A percentile compares a stretch with the other conserved stretches of the same genome.
Conservation (phyloP, 2,888 invertebrate species). For the Hedya salicella region DNA sequence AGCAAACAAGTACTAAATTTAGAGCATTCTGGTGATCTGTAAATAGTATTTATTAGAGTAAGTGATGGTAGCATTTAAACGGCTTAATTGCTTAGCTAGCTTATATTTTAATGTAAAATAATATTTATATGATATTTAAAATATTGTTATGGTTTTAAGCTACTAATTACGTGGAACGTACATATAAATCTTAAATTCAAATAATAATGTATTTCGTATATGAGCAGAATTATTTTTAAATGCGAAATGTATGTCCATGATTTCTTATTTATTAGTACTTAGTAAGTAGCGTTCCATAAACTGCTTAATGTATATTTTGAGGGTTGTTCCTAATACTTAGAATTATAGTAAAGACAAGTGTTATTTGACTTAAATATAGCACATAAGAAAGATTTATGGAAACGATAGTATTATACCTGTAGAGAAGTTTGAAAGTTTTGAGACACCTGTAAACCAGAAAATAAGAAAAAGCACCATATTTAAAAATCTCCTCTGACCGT, state of each 20-base stretch:
- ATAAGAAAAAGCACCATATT: background rate
- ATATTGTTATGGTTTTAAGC: conserved; percentile 73
- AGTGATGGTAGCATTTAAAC: conserved; percentile 79
- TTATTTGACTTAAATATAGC: conserved; percentile 41
- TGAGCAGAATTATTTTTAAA: conserved; percentile 32
- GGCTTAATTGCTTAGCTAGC: conserved; percentile 76
- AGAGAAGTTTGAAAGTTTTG: background rate
- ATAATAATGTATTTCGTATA: conserved; percentile 18
- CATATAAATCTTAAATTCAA: conserved; percentile 47
- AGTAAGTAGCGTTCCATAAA: conserved; percentile 65
- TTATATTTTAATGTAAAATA: conserved; percentile 81
- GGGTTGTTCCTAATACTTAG: conserved; percentile 77
- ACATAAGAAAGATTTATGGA: conserved; percentile 31
- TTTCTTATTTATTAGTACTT: conserved; percentile 59
- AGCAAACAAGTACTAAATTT: conserved; percentile 29
- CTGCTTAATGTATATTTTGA: conserved; percentile 67
- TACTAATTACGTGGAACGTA: conserved; percentile 76
- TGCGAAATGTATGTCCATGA: conserved; percentile 34
- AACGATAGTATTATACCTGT: conserved; percentile 20
- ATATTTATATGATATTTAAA: conserved; percentile 83
- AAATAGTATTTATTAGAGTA: conserved; percentile 84
- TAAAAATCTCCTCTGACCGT: background rate
- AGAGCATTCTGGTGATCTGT: conserved; percentile 82
- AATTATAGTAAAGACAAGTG: conserved; percentile 54
- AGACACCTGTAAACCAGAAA: background rate